phyloP scores from a whole-genome alignment of 2,797 vertebrate genomes.

The Myiotriccus ornatus region DNA sequence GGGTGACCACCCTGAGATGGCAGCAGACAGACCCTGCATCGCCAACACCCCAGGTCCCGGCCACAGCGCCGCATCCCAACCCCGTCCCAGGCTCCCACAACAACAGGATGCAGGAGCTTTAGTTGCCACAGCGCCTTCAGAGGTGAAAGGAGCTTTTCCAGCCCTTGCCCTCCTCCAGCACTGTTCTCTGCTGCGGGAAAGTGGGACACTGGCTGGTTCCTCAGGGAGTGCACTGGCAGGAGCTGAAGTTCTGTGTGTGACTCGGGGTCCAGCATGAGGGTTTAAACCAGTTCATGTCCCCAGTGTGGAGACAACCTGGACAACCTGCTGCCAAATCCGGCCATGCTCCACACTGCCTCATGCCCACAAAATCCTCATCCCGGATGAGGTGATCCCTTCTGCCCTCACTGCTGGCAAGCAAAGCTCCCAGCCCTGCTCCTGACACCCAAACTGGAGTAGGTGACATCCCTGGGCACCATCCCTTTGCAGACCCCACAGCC shows the following conservation, averaged over 20 bases:
- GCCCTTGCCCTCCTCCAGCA: not conserved
- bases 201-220: not conserved
- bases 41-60: rapidly evolving
- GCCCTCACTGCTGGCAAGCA: rapidly evolving
- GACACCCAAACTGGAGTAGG: not conserved
- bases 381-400: not conserved
- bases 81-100: not conserved
- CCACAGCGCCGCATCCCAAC: rapidly evolving
- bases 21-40: not conserved
- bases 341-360: rapidly evolving
- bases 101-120: not conserved
- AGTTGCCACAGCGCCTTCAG: rapidly evolving
- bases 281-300: not conserved
- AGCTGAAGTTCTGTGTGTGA: not conserved
- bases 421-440: not conserved
- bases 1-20: rapidly evolving
- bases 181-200: rapidly evolving
- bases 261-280: not conserved
- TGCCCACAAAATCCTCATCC: not conserved
- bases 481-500: not conserved
- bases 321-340: rapidly evolving
- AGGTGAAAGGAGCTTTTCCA: not conserved
- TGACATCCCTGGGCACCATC: not conserved
- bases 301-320: rapidly evolving
- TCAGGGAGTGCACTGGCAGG: rapidly evolving